Evolutionary conservation across 2,797 vertebrate genomes (phyloP), one percentile per base, ranked within the genome.

Genomic region (Microcaecilia unicolor): DNA sequence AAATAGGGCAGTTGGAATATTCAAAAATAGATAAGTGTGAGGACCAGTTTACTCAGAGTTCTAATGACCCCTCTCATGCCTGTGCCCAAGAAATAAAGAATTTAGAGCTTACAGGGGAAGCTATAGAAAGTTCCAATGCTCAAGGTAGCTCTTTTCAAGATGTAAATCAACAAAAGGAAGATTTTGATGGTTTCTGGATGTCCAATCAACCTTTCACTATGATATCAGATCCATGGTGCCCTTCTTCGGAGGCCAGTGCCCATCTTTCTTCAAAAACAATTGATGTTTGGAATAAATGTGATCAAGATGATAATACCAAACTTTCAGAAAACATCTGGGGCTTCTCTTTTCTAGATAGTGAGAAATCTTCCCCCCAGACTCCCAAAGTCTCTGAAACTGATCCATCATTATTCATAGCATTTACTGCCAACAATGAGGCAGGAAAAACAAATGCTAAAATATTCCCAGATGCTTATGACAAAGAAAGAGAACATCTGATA

Each of bases 181-280:
- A 47, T 31, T 70, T 78, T 30, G 15, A 56, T 15, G 56, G 68
- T 20, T n/a, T 28, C 1, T 83, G 83, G 81, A 51, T 41, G 5
- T 51, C 66, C n/a, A 57, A 37, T 27, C 49, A 32, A 11, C 22
- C 55, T 21, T 31, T 58, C n/a, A 0, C 46, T 4, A 55, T 50
- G 41, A 58, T 52, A 2, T 39, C 60, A 49, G 67, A 64, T 43
- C 38, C 52, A 0, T 83, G 81, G 80, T 39, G 41, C 44, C 54
- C 44, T 11, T 29, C 41, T 22, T 34, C 48, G 15, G 44, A 31
- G 22, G 50, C 58, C 6, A 16, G 4, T 5, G 37, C 36, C n/a
- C 29, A 58, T 2, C 9, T 28, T 9, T 13, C 39, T 34, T 25
- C 21, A 22, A 31, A 49, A 2, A 29, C 69, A 7, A 64, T 61